These are phyloP conservation scores for Synanthedon myopaeformis DNA, from an alignment of 2,888 invertebrate species.

Conservation along the genomic window DNA sequence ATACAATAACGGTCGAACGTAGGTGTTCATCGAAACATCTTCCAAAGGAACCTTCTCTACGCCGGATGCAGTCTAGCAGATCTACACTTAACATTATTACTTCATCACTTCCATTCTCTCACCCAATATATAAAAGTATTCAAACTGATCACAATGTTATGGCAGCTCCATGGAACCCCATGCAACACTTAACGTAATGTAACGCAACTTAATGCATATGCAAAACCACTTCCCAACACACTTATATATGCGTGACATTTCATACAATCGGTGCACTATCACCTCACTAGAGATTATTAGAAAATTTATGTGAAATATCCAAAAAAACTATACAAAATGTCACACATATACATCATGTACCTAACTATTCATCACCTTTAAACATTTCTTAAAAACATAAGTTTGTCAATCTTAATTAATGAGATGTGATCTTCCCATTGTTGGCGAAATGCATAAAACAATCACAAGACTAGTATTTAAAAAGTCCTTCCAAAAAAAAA, in stretches of 20 bases:
- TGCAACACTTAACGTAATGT: slow-evolving; percentile 44
- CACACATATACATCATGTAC: slow-evolving; percentile 51
- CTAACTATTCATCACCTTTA: slow-evolving; percentile 31
- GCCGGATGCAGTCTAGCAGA: slow-evolving; percentile 62
- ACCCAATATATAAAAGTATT: slow-evolving; percentile 66
- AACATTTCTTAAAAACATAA: slow-evolving; percentile 18
- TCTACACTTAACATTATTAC: slow-evolving; percentile 65
- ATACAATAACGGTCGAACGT: not conserved
- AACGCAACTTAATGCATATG: no score
- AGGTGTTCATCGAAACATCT: slow-evolving; percentile 19
- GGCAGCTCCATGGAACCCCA: slow-evolving; percentile 66
- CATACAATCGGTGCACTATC: slow-evolving; percentile 20
- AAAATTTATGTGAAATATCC: no score
- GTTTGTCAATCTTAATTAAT: slow-evolving; percentile 61
- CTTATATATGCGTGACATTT: slow-evolving; percentile 54
- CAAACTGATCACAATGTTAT: slow-evolving; percentile 68
- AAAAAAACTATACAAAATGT: slow-evolving; percentile 24
- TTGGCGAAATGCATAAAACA: slow-evolving; percentile 63
- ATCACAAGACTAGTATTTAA: slow-evolving; percentile 67
- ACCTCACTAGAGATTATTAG: no score
- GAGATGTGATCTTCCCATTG: slow-evolving; percentile 61
- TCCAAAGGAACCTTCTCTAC: slow-evolving; percentile 54
- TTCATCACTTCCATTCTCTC: slow-evolving; percentile 49
- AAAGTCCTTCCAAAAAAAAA: slow-evolving; percentile 46
- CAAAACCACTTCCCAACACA: slow-evolving; percentile 28